phyloP scores from a whole-genome alignment of 2,113 vertebrate species.

The Tragelaphus imberbis region DNA sequence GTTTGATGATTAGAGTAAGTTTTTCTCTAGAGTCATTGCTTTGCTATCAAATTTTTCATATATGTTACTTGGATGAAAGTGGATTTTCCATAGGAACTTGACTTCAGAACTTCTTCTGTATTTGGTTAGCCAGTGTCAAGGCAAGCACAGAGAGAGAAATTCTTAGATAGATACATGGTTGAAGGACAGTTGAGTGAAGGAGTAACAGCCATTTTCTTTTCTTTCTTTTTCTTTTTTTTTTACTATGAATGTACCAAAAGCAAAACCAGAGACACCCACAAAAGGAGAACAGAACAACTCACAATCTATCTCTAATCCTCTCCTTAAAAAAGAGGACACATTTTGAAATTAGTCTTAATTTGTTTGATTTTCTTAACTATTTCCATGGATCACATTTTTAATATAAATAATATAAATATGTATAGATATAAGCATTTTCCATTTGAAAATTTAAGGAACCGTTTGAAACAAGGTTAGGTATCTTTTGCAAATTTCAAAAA shows the following conservation, averaged over 20 bases:
- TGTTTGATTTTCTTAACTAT: background rate
- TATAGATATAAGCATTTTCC: background rate
- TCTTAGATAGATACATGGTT: background rate
- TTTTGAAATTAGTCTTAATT: background rate
- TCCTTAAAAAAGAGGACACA: background rate
- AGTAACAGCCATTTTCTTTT: background rate
- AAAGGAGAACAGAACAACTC: background rate
- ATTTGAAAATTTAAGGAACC: background rate
- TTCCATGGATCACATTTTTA: background rate
- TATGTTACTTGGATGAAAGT: background rate
- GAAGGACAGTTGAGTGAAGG: background rate
- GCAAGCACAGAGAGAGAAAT: background rate
- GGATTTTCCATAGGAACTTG: background rate
- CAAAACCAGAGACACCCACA: accelerated
- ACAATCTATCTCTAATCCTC: background rate
- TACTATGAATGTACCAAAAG: background rate
- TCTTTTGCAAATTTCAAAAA: background rate
- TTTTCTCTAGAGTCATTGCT: background rate
- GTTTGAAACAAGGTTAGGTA: background rate
- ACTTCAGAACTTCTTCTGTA: background rate
- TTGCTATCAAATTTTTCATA: background rate
- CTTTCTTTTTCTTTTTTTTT: background rate
- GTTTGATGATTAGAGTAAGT: background rate
- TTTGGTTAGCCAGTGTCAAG: background rate
- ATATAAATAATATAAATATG: background rate